Evolutionary conservation across 53 echinoderm and acorn worm genomes (phyloP).

Genomic region (Astropecten irregularis): DNA sequence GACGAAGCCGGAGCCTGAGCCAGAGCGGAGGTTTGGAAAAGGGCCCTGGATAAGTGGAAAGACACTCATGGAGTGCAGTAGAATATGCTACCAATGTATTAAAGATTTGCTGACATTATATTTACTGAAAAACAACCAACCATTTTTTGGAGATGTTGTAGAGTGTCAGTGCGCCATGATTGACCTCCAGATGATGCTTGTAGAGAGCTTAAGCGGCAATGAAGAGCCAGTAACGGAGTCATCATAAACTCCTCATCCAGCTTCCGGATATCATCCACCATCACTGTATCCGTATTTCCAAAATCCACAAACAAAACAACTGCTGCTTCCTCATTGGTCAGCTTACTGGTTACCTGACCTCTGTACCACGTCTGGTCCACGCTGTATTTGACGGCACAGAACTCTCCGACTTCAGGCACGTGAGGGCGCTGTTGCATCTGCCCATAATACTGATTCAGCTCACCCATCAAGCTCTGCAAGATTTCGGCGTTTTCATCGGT

Average conservation of each 20-base stretch:
- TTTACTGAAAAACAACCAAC: not conserved
- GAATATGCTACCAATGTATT: no score
- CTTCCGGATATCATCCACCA: not conserved
- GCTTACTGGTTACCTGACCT: conserved; percentile 4
- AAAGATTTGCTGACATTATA: no score
- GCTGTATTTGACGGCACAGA: conserved; percentile 40
- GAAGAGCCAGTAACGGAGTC: conserved; percentile 13
- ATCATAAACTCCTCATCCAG: conserved; percentile 14
- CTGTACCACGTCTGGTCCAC: conserved; percentile 49
- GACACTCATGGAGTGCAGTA: no score
- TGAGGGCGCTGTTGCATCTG: conserved; percentile 1
- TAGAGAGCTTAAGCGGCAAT: conserved; percentile 34
- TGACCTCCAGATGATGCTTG: not conserved
- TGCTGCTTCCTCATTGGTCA: not conserved
- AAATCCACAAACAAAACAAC: conserved; percentile 57
- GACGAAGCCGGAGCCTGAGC: no score
- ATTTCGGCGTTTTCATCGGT: not conserved
- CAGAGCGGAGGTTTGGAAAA: no score
- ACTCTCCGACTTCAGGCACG: conserved; percentile 3
- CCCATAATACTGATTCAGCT: conserved; percentile 15
- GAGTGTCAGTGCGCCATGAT: conserved; percentile 24
- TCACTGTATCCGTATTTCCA: conserved; percentile 40
- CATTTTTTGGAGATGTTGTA: conserved; percentile 2
- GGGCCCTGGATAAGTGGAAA: no score
- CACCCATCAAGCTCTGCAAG: not conserved